phyloP scores from a whole-genome alignment of 2,113 vertebrate species.

The Colius striatus region DNA sequence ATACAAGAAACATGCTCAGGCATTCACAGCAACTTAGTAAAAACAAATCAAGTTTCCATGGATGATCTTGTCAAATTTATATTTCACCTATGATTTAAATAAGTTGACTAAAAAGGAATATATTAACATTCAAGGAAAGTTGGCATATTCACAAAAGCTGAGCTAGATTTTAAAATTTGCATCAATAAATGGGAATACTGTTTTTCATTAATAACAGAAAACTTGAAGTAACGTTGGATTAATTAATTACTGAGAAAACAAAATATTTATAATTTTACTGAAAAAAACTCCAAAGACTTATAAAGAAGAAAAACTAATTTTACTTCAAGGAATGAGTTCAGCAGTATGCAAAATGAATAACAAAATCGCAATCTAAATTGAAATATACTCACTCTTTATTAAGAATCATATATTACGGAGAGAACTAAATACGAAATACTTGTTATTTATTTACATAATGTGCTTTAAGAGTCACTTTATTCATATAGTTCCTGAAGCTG shows the following conservation, averaged over 20 bases:
- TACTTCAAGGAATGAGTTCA: background rate
- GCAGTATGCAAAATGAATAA: background rate
- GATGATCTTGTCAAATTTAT: background rate
- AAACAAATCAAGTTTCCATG: background rate
- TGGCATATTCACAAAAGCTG: background rate
- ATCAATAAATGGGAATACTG: background rate
- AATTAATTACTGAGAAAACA: background rate
- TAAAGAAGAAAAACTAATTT: background rate
- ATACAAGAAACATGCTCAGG: background rate
- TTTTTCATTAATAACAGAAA: background rate
- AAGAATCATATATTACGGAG: background rate
- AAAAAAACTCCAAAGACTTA: background rate
- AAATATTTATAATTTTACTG: background rate
- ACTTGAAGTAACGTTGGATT: background rate
- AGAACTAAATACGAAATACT: background rate
- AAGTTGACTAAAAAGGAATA: background rate
- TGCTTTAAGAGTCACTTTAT: background rate
- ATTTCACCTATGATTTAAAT: background rate
- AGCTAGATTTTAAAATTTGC: background rate
- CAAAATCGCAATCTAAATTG: background rate
- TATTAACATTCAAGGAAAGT: background rate
- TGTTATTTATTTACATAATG: background rate
- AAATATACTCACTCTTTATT: background rate
- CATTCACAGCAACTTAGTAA: background rate
- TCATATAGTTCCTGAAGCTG: slow-evolving; percentile 15